A percentile compares a stretch with the other conserved stretches of the same genome.
These are phyloP conservation scores for Nipponacmea schrenckii DNA, from an alignment of 2,888 invertebrate genomes.

Conservation along the genomic window DNA sequence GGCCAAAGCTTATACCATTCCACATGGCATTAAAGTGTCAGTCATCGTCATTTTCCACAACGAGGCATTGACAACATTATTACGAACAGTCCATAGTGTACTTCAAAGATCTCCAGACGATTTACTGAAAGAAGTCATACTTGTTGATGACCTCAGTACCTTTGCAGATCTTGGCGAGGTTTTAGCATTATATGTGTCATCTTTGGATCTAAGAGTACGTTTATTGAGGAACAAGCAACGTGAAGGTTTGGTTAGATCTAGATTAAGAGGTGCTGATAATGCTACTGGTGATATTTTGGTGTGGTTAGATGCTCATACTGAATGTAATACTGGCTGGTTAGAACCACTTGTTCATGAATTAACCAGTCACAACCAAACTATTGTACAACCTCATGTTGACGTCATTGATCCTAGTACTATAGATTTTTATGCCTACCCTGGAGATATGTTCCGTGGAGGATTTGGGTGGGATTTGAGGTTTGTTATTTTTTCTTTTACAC, in stretches of 20 bases:
- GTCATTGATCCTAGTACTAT: constrained; percentile 4
- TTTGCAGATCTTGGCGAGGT: constrained; percentile 18
- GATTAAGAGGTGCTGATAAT: constrained; percentile 21
- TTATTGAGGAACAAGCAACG: constrained; percentile 22
- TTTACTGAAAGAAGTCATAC: constrained; percentile 23
- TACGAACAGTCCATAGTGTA: constrained; percentile 23
- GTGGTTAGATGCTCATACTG: constrained; percentile 29
- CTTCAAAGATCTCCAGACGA: constrained; percentile 17
- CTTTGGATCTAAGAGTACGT: constrained; percentile 18
- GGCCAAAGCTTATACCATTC: not conserved
- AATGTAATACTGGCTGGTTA: constrained; percentile 23
- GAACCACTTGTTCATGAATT: constrained; percentile 20
- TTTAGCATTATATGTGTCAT: constrained; percentile 16
- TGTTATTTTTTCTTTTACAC: not conserved
- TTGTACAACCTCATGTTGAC: constrained; percentile 24
- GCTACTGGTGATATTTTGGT: constrained; percentile 24
- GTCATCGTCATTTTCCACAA: constrained; percentile 23
- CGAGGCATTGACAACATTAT: constrained; percentile 22
- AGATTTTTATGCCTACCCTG: not conserved
- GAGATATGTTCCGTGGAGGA: constrained; percentile 12
- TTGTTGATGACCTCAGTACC: constrained; percentile 29
- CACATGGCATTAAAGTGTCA: constrained; percentile 12
- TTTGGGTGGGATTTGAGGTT: constrained; percentile 23
- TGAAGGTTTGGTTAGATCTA: constrained; percentile 21
- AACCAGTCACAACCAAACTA: constrained; percentile 3